phyloP scores from a whole-genome alignment of 1,140 invertebrate species.

The Plectrocnemia conspersa region DNA sequence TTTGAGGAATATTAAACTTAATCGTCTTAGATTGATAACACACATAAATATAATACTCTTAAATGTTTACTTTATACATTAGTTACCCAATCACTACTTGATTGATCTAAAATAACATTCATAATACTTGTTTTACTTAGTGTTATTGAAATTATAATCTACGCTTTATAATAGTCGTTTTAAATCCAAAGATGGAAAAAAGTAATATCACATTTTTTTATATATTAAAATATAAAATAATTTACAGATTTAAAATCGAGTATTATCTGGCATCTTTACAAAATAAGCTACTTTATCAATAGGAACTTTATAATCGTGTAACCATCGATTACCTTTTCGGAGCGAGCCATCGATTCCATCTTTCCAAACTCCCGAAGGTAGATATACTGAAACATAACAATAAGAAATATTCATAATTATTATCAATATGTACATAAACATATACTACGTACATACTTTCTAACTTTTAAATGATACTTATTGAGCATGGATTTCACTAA shows the following conservation, averaged over 20 bases:
- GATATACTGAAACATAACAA: slow-evolving; percentile 60
- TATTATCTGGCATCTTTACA: slow-evolving; percentile 77
- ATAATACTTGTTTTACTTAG: too few relatives aligned
- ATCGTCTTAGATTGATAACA: too few relatives aligned
- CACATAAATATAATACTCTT: too few relatives aligned
- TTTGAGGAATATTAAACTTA: too few relatives aligned
- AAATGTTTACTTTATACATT: too few relatives aligned
- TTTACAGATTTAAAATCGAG: slow-evolving; percentile 58
- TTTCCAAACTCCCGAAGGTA: slow-evolving; percentile 84
- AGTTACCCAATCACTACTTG: too few relatives aligned
- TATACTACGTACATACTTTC: background rate
- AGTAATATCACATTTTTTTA: too few relatives aligned
- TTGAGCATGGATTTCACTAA: background rate
- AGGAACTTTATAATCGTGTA: slow-evolving; percentile 78
- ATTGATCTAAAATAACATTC: too few relatives aligned
- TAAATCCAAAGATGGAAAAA: too few relatives aligned
- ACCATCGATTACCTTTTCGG: slow-evolving; percentile 82
- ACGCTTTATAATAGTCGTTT: too few relatives aligned
- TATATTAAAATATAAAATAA: too few relatives aligned
- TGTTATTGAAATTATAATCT: too few relatives aligned
- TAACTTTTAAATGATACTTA: background rate
- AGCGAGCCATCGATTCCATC: slow-evolving; percentile 82
- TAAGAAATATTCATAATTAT: background rate
- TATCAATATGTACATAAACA: background rate
- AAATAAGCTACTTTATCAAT: slow-evolving; percentile 80